phyloP scores from a whole-genome alignment of 2,113 vertebrate genomes.

The Grammomys dolichurus region DNA sequence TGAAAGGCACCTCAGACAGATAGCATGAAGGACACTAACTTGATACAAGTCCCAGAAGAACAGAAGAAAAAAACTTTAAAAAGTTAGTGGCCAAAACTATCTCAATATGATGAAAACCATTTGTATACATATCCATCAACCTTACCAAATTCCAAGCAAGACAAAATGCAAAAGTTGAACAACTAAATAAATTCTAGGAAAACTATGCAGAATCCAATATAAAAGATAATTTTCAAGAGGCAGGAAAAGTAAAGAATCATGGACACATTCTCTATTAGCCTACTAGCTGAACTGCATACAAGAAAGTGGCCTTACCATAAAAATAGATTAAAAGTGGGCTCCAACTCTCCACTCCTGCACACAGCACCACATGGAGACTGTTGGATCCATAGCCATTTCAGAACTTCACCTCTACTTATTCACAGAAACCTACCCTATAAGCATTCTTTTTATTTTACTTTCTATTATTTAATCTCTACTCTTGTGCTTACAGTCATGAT shows the following conservation, averaged over 20 bases:
- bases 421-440: no score
- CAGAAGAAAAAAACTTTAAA: neutral
- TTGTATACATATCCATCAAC: neutral
- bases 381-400: neutral
- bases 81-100: neutral
- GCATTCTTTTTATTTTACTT: neutral
- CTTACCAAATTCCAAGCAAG: conserved; percentile 18
- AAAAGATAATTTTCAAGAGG: neutral
- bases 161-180: neutral
- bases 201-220: neutral
- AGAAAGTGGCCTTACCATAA: neutral
- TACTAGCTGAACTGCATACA: neutral
- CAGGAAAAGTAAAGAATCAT: neutral
- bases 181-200: conserved; percentile 26
- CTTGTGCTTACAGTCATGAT: neutral
- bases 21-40: neutral
- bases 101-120: conserved; percentile 5
- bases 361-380: neutral
- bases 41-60: neutral
- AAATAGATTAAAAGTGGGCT: neutral
- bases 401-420: neutral
- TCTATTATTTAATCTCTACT: neutral
- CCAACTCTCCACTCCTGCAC: neutral
- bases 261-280: neutral
- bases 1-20: neutral